Percentiles rank a stretch among this genome's conserved stretches.
phyloP scores from a whole-genome alignment of 1,140 invertebrate genomes.

The Papilio helenus region DNA sequence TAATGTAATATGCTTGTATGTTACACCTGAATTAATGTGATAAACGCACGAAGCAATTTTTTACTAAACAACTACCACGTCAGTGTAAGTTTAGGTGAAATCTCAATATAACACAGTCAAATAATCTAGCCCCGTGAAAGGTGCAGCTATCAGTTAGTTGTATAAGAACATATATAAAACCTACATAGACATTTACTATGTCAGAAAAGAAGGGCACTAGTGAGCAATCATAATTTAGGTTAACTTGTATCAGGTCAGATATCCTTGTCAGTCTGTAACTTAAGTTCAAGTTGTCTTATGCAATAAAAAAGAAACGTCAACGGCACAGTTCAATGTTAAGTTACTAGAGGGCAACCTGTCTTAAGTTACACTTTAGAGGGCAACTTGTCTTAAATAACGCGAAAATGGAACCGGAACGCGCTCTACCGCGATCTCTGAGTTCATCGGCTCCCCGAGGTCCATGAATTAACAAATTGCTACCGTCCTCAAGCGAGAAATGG shows the following conservation, averaged over 20 bases:
- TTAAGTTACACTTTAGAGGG: slow-evolving; percentile 46
- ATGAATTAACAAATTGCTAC: slow-evolving; percentile 34
- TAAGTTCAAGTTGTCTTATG: not conserved
- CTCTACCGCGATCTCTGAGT: slow-evolving; percentile 40
- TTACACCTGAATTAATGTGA: not conserved
- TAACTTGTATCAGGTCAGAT: too few relatives aligned
- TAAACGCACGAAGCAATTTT: not conserved
- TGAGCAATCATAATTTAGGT: too few relatives aligned
- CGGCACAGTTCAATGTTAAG: slow-evolving; percentile 41
- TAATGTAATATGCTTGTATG: not conserved
- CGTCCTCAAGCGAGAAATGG: slow-evolving; percentile 18
- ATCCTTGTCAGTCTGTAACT: too few relatives aligned
- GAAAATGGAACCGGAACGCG: slow-evolving; percentile 49
- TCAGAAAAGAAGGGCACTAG: too few relatives aligned
- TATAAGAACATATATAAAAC: too few relatives aligned
- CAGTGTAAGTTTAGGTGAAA: too few relatives aligned
- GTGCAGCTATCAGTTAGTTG: too few relatives aligned
- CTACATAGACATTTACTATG: too few relatives aligned
- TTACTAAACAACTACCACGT: not conserved
- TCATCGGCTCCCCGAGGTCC: slow-evolving; percentile 31
- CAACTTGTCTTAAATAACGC: slow-evolving; percentile 48
- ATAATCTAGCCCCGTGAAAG: too few relatives aligned
- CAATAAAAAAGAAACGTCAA: slow-evolving; percentile 43
- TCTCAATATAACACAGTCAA: too few relatives aligned
- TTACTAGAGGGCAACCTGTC: slow-evolving; percentile 46